phyloP scores from a whole-genome alignment of 2,888 invertebrate genomes.

The Masnerella sp. region DNA sequence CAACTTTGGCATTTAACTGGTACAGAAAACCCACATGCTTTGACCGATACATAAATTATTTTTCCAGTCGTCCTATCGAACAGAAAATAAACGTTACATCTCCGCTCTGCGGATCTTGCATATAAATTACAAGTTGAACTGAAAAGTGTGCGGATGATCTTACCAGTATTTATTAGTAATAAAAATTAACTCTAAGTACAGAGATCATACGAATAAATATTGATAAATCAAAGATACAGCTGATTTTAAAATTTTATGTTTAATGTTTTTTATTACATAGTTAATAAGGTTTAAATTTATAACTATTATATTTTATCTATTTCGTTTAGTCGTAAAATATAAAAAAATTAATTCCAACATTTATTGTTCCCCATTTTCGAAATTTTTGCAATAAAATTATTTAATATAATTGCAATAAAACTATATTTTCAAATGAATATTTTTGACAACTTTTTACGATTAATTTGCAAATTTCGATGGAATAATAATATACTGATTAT shows the following conservation, averaged over 20 bases:
- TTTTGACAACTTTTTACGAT: neutral
- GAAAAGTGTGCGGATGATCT: neutral
- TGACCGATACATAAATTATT: slow-evolving; percentile 32
- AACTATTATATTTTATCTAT: too few species aligned
- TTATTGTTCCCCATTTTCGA: too few species aligned
- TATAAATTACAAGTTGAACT: slow-evolving; percentile 1
- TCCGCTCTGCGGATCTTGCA: too few species aligned
- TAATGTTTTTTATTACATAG: too few species aligned
- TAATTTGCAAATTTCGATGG: neutral
- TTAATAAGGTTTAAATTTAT: neutral
- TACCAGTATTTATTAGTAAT: too few species aligned
- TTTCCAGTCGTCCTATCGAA: slow-evolving; percentile 28
- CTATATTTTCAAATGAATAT: neutral
- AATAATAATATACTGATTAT: neutral
- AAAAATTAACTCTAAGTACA: too few species aligned
- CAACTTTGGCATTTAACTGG: slow-evolving; percentile 32
- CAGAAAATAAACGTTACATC: slow-evolving; percentile 11
- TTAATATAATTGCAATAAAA: neutral
- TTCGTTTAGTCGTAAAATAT: too few species aligned
- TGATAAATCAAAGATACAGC: too few species aligned
- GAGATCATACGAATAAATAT: too few species aligned
- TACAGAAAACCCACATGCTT: slow-evolving; percentile 35
- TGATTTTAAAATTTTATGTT: too few species aligned
- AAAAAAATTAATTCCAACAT: too few species aligned
- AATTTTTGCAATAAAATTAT: too few species aligned